Base-by-base conservation (phyloP, 2,113 vertebrate species). In the Azemiops feae region DNA sequence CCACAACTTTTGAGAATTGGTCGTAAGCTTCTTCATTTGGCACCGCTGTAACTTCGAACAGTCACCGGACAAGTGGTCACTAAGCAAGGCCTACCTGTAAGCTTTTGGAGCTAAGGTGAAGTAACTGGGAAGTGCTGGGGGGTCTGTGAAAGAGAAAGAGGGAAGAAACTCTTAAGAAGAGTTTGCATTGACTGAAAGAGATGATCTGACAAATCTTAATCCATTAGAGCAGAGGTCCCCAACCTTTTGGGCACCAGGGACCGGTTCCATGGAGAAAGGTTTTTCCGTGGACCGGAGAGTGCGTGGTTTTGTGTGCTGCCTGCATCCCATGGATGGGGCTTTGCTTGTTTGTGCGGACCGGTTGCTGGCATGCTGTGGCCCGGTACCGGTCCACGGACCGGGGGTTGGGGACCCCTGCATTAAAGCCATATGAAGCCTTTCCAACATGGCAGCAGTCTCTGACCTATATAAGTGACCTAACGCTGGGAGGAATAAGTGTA, bases 391-490 rank as follows among this genome's bases (percentile, higher is more conserved):
- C 47, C 47, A 50, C 8, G 1, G 8, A 50, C 47, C 8, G 47
- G 8, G 47, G 47, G 47, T 50, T 50, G 47, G 47, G 47, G 47
- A 50, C 8, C 47, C 8, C 47, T 50, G 47, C 47, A 50, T 50
- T 50, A 50, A 50, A 50, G 94, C 74, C 10, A 85, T 85, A 85
- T 16, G 45, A 92, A 93, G 58, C 74, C 11, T 14, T 95, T 93
- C 96, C 94, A 89, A 74, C 91, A 90, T 89, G 96, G 97, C 95
- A 94, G 97, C 95, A 94, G 96, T 96, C 87, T 57, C 95, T 97
- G 97, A 97, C 97, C 97, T 96, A 94, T 88, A 92, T 95, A 96
- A 87, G 97, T 96, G 94, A 23, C 12, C 97, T 97, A 97, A 97
- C 96, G 94, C 93, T 96, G 95, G 86, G 97, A 97, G 97, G 97